Base-by-base conservation (phyloP, 1,140 invertebrate genomes). In the Bombus balteatus region DNA sequence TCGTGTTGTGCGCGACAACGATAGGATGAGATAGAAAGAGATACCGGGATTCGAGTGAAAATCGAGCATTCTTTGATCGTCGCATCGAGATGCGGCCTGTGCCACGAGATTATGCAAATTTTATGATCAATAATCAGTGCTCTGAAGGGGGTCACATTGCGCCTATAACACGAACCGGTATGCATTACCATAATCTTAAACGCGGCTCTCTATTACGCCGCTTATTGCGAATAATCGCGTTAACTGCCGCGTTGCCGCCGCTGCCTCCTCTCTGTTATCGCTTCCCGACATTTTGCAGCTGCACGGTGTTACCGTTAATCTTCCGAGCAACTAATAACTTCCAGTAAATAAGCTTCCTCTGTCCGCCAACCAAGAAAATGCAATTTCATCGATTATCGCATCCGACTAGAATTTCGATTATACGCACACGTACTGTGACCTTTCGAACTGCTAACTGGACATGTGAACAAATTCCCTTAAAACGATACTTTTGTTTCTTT, bases 161-260 rank as follows among this genome's bases (percentile, higher is more conserved):
- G 74, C 78, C 41, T 82, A 85, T 85, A 91, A 91, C 75, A 70
- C 68, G 72, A 86, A 57, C 53, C 70, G 66, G 68, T 79, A 73
- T 83, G 83, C 73, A 92, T 92, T 92, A 91, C 62, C 90, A 92
- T 92, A 92, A 92, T 89, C 86, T 90, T 86, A 70, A 87, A 91
- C 81, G 84, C 84, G 88, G 59, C 73, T 91, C 82, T 91, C 79
- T 84, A 91, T 91, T 90, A 85, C 72, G 68, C 62, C 75, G 88
- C 79, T 91, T 91, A 91, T 88, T 91, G 87, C 90, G 77, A 90
- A 88, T 91, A 91, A 91, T 91, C 87, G 90, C 84, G 90, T 91
- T 91, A 91, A 91, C 86, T 86, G 75, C 86, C 79, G 68, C 81
- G 53, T 66, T 77, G 66, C 59, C 43, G 70, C 83, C 57, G 43